These are phyloP conservation scores for western clawed frog (Xenopus tropicalis) DNA, from an alignment of 2,113 vertebrate genomes.

Conservation along the genomic window DNA sequence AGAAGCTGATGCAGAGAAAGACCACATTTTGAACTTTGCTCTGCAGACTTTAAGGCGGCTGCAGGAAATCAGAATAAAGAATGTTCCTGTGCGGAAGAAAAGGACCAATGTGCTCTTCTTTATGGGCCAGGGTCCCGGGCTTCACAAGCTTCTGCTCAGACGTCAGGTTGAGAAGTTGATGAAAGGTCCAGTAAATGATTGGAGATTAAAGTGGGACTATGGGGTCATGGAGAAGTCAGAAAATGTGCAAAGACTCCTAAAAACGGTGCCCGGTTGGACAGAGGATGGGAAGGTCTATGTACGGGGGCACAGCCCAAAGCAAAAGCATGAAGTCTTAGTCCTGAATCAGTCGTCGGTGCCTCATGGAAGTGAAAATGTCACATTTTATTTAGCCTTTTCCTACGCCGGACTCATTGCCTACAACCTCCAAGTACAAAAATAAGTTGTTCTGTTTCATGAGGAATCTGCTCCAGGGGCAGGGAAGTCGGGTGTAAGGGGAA, in stretches of 20 bases:
- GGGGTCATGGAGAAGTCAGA: slow-evolving; percentile 62
- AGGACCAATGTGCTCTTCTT: slow-evolving; percentile 71
- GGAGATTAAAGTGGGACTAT: slow-evolving; percentile 66
- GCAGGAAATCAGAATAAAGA: slow-evolving; percentile 65
- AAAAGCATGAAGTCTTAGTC: slow-evolving; percentile 54
- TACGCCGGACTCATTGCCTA: slow-evolving; percentile 60
- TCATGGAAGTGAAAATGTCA: slow-evolving; percentile 66
- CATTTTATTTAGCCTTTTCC: slow-evolving; percentile 62
- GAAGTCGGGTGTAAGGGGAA: too few species aligned
- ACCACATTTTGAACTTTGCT: slow-evolving; percentile 61
- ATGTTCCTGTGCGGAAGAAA: slow-evolving; percentile 63
- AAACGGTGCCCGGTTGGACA: slow-evolving; percentile 71
- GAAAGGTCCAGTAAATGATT: slow-evolving; percentile 60
- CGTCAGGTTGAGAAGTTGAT: slow-evolving; percentile 64
- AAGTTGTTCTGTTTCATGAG: slow-evolving; percentile 1
- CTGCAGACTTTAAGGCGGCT: slow-evolving; percentile 60
- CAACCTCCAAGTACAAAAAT: slow-evolving; percentile 48
- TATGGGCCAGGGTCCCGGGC: slow-evolving; percentile 64
- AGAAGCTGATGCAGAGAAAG: slow-evolving; percentile 56
- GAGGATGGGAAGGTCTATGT: slow-evolving; percentile 66
- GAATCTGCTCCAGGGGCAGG: too few species aligned
- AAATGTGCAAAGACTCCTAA: slow-evolving; percentile 54
- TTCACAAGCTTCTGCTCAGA: slow-evolving; percentile 71
- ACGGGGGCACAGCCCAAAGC: slow-evolving; percentile 51
- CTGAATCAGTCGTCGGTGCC: slow-evolving; percentile 63